Conservation (phyloP, 2,797 vertebrate species). For the Neolamprologus multifasciatus region DNA sequence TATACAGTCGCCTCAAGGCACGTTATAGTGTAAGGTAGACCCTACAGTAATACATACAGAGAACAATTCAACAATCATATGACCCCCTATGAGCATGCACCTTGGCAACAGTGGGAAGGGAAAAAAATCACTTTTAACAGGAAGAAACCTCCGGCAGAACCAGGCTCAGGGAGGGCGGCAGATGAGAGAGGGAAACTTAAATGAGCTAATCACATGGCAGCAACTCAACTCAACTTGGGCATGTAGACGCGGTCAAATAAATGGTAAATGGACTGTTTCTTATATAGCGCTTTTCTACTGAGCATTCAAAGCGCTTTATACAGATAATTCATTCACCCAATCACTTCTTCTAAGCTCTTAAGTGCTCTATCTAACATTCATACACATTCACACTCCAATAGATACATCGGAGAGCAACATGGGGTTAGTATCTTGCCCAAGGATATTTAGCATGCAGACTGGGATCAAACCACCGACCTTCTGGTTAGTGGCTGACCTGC, state of each 20-base stretch:
- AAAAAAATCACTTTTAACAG: not conserved
- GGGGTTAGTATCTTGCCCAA: not conserved
- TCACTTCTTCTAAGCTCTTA: not conserved
- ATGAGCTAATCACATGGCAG: not conserved
- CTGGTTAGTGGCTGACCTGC: not conserved
- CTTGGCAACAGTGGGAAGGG: not conserved
- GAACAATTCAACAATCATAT: not conserved
- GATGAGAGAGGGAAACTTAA: not conserved
- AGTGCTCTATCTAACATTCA: not conserved
- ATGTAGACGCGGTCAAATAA: not conserved
- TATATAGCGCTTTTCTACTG: not conserved
- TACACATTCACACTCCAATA: not conserved
- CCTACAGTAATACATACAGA: not conserved
- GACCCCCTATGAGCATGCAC: not conserved
- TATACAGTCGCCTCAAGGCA: not conserved
- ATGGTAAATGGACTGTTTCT: not conserved
- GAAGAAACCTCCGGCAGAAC: not conserved
- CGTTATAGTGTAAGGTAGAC: not conserved
- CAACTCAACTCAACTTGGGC: not conserved
- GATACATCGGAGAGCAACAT: not conserved
- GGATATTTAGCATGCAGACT: not conserved
- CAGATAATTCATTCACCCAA: not conserved
- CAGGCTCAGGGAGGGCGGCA: not conserved
- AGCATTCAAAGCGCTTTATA: not conserved
- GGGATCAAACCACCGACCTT: accelerated